Percentiles rank a stretch among this genome's conserved stretches.
phyloP scores from a whole-genome alignment of 2,797 vertebrate genomes.

The Crenuchus spilurus region DNA sequence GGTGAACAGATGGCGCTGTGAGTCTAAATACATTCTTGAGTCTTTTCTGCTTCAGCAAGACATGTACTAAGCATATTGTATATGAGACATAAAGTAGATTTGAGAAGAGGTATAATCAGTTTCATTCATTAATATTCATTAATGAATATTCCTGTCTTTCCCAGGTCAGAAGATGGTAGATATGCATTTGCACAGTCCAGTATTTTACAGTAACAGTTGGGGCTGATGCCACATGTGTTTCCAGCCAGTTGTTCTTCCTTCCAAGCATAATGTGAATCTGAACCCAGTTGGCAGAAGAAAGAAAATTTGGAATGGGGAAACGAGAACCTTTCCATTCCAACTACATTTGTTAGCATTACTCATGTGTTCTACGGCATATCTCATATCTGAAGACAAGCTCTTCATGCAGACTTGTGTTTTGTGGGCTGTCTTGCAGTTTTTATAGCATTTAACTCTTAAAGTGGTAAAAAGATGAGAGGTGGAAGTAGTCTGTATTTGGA shows the following conservation, averaged over 20 bases:
- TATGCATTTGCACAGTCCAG: slow-evolving; percentile 92
- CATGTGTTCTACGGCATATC: slow-evolving; percentile 87
- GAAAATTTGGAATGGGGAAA: slow-evolving; percentile 57
- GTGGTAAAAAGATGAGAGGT: slow-evolving; percentile 87
- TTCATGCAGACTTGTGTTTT: slow-evolving; percentile 83
- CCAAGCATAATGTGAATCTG: slow-evolving; percentile 81
- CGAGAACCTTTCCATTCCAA: slow-evolving; percentile 69
- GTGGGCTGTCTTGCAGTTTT: slow-evolving; percentile 95
- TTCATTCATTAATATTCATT: not conserved
- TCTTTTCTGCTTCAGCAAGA: not conserved
- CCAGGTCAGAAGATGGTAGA: slow-evolving; percentile 90
- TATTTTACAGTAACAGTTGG: slow-evolving; percentile 85
- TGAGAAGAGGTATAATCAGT: not conserved
- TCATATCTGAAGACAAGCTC: slow-evolving; percentile 78
- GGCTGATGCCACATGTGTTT: slow-evolving; percentile 86
- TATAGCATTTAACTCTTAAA: slow-evolving; percentile 86
- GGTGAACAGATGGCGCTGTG: slow-evolving; percentile 89
- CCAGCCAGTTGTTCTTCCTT: slow-evolving; percentile 87
- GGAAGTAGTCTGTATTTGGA: slow-evolving; percentile 79
- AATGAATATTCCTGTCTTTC: slow-evolving; percentile 30
- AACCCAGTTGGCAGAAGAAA: slow-evolving; percentile 61
- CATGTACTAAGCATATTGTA: not conserved
- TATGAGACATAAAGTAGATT: not conserved
- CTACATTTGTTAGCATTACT: slow-evolving; percentile 79
- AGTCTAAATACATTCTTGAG: slow-evolving; percentile 66